Percentiles rank a stretch among this genome's conserved stretches.
These are phyloP conservation scores for Ptychobarbus kaznakovi DNA, from an alignment of 2,797 vertebrate genomes.

Conservation along the genomic window DNA sequence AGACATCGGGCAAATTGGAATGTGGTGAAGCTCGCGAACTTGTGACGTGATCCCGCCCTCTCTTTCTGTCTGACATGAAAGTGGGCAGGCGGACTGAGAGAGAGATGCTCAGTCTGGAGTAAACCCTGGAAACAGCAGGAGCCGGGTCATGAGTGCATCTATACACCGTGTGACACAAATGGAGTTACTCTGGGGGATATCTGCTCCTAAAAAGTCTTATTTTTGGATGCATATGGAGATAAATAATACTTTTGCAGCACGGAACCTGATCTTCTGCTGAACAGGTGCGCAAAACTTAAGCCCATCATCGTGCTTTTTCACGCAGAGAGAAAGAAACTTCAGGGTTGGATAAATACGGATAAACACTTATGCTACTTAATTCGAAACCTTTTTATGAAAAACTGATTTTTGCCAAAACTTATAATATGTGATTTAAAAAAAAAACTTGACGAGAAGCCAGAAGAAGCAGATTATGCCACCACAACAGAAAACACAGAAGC, in stretches of 20 bases:
- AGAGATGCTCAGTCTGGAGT: conserved; percentile 49
- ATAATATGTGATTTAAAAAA: background rate
- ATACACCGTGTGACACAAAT: background rate
- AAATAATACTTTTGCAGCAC: background rate
- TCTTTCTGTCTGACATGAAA: conserved; percentile 51
- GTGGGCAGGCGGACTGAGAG: conserved; percentile 22
- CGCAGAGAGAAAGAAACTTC: conserved; percentile 31
- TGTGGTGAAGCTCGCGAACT: background rate
- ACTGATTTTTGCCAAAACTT: background rate
- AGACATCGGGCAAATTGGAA: background rate
- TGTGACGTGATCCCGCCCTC: conserved; percentile 37
- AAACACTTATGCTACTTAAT: background rate
- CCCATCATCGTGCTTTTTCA: background rate
- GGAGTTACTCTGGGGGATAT: conserved; percentile 15
- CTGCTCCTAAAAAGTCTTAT: background rate
- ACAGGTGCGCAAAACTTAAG: conserved; percentile 44
- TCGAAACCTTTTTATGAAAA: background rate
- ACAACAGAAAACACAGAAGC: background rate
- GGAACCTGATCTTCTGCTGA: conserved; percentile 6
- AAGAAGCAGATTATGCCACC: background rate
- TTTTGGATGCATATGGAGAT: conserved; percentile 6
- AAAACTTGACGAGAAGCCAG: background rate
- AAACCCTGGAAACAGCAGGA: conserved; percentile 32
- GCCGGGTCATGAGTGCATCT: conserved; percentile 14
- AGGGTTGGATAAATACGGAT: background rate